Base-by-base conservation (phyloP, 1,140 invertebrate species). In the Fopius arisanus region DNA sequence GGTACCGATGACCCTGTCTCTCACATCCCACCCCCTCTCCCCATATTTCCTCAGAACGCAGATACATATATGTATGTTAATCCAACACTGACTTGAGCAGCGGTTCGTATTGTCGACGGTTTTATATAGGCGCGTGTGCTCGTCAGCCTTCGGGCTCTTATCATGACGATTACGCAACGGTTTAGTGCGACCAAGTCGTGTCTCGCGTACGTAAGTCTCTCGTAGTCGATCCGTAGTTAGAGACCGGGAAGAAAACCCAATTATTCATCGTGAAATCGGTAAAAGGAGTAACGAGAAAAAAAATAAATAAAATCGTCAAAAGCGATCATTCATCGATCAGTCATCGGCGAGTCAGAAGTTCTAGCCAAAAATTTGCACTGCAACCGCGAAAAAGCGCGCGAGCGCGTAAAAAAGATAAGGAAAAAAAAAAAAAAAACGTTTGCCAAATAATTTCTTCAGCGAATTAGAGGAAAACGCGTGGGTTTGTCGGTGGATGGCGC, bases 121-220 rank as follows among this genome's bases (percentile, higher is more conserved):
- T 54, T 41, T 43, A 54, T 54, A 54, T 71, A 48, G 26, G 40
- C 73, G 48, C 66, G 43, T 43, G 70, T 66, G 59, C 62, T 31
- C 48, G 51, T 43, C 65, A 76, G 70, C 75, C 75, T 76, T 76
- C 75, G 70, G 67, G 51, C 70, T 73, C 75, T 76, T 76, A 76
- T 76, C 75, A 73, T 40, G 19, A 48, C 33, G 70, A 71, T 76
- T 76, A 76, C 70, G 68, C 70, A 76, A 76, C 66, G 41, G 41
- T 65, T 26, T 41, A 63, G 69, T 71, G 26, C 69, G 69, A 66
- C 43, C 63, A 48, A 76, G 67, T 76, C 63, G 67, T 73, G 59
- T 69, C 62, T 65, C 75, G 59, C 31, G 59, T 73, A 71, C 66
- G 70, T 76, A 73, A 69, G 67, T 73, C 70, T 40, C 19, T 70